Base-by-base conservation (phyloP, 1,140 invertebrate species). In the Littorina saxatilis region DNA sequence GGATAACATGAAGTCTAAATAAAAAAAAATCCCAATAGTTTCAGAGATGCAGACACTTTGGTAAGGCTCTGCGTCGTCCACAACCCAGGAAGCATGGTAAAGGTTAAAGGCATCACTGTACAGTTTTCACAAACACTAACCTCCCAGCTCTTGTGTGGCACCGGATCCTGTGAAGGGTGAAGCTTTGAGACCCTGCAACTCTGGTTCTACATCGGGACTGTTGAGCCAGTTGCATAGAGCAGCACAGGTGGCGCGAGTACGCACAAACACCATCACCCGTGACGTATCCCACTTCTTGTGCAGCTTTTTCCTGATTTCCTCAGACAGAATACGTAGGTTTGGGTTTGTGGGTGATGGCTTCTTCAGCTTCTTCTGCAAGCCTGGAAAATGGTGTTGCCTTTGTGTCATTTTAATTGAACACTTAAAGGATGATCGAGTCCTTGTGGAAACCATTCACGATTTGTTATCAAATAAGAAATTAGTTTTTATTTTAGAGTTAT, bases 261-360 rank as follows among this genome's bases (percentile, higher is more conserved):
- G 74, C n/a, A 86, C 85, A 83, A 86, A 86, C 15, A 86, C 75
- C 40, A 86, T 86, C 27, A 79, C 75, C n/a, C 79, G 47, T 39
- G 83, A 81, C 15, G 77, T 70, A 2, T 32, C 50, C 9, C 79
- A 76, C 55, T 83, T 80, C 32, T 58, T 39, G 4, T 68, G 29
- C 27, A 82, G 47, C 29, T 79, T 27, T 27, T 79, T 20, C 17
- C 17, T 40, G 20, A 86, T 58, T 17, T 32, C 72, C 9, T 43
- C 47, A 13, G 72, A 63, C 40, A 86, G 77, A 7, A 35, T 66
- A 13, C 20, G 17, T 39, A 86, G 73, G 70, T 86, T 86, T 9
- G 82, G 84, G 43, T 85, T 85, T 17, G 17, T 4, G 39, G 77
- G 66, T 40, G 58, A 40, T 5, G 17, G 13, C 1, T 40, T 40